Conservation (phyloP, 1,140 invertebrate species). For the Wasmannia auropunctata region DNA sequence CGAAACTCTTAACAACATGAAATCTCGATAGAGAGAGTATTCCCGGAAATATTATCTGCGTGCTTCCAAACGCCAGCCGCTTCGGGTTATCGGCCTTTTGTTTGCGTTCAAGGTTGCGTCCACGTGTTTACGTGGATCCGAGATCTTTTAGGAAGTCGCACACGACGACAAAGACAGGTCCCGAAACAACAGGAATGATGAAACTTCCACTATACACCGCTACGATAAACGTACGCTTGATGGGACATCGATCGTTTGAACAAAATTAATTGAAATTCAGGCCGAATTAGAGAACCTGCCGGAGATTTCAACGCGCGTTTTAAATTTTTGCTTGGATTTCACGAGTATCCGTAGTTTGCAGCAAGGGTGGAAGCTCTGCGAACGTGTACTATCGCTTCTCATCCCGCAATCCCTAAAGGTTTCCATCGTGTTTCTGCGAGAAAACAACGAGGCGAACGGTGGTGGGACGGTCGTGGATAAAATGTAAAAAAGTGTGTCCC, state of each 20-base stretch:
- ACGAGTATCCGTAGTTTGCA: neutral
- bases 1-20: neutral
- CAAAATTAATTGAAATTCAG: neutral
- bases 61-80: neutral
- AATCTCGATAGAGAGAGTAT: neutral
- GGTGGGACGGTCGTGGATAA: neutral
- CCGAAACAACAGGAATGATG: neutral
- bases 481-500: constrained; percentile 41
- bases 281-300: neutral
- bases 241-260: neutral
- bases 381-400: neutral
- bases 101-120: neutral
- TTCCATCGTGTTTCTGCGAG: neutral
- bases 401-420: neutral
- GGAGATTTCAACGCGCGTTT: constrained; percentile 21
- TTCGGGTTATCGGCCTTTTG: constrained; percentile 13
- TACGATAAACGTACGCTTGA: neutral
- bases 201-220: neutral
- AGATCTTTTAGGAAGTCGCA: neutral
- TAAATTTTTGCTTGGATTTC: neutral
- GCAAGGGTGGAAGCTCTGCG: neutral
- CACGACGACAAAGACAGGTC: neutral
- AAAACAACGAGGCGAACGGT: neutral
- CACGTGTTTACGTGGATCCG: neutral
- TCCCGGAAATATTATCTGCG: neutral